phyloP scores from a whole-genome alignment of 2,797 vertebrate genomes.

The Coregonus ussuriensis region DNA sequence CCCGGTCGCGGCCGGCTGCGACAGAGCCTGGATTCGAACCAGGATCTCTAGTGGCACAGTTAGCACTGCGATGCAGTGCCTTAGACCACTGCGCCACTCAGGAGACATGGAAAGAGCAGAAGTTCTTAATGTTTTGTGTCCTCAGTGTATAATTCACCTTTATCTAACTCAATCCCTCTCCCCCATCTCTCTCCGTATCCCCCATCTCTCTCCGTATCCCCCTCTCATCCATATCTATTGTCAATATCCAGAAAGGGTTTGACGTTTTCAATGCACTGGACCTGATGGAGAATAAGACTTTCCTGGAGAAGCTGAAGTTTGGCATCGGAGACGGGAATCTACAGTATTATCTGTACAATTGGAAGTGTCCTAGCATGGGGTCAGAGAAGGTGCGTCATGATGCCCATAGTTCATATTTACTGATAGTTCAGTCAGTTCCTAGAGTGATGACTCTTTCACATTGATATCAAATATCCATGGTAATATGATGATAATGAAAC shows the following conservation, averaged over 20 bases:
- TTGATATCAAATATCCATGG: too few relatives aligned
- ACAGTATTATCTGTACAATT: conserved; percentile 99
- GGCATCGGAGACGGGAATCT: conserved; percentile 98
- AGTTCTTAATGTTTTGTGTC: too few relatives aligned
- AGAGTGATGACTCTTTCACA: not conserved
- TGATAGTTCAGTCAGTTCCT: not conserved
- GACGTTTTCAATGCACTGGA: conserved; percentile 99
- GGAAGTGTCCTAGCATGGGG: conserved; percentile 99
- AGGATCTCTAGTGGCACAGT: too few relatives aligned
- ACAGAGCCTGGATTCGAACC: too few relatives aligned
- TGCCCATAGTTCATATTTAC: not conserved
- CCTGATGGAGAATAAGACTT: conserved; percentile 99
- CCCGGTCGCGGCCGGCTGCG: too few relatives aligned
- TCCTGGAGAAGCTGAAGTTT: conserved; percentile 99
- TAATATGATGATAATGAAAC: not conserved
- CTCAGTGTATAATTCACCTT: too few relatives aligned
- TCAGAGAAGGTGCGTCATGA: conserved; percentile 86
- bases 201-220: not conserved
- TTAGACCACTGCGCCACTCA: too few relatives aligned
- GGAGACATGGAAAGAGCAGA: too few relatives aligned
- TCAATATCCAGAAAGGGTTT: conserved; percentile 88
- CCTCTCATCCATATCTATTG: not conserved
- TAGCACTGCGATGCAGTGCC: too few relatives aligned
- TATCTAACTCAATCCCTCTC: not conserved
- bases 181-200: not conserved